These are phyloP conservation scores for Melanogrammus aeglefinus DNA, from an alignment of 2,797 vertebrate species.

Conservation along the genomic window DNA sequence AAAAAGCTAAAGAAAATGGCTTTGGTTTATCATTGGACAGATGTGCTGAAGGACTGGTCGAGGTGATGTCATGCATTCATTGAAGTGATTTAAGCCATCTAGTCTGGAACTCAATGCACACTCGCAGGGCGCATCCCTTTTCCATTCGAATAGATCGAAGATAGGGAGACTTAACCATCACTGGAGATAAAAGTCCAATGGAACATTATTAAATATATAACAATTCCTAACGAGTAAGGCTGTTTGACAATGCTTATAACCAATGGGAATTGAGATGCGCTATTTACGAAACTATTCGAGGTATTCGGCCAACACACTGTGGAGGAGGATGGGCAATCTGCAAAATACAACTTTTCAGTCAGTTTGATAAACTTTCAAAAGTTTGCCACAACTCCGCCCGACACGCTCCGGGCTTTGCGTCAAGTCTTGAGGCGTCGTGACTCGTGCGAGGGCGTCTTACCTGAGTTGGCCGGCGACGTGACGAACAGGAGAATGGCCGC, in stretches of 20 bases:
- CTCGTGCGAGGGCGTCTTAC: constrained; percentile 60
- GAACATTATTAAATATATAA: no score
- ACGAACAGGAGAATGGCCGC: constrained; percentile 75
- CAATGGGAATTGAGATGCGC: no score
- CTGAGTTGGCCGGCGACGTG: constrained; percentile 76
- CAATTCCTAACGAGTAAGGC: no score
- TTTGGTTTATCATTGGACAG: not conserved
- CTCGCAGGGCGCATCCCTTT: not conserved
- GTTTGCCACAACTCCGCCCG: not conserved
- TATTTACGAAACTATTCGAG: not conserved
- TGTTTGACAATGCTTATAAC: no score
- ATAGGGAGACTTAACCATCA: no score
- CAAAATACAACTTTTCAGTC: not conserved
- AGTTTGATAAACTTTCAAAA: constrained; percentile 6
- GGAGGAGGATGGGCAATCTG: constrained; percentile 1
- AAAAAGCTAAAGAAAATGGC: not conserved
- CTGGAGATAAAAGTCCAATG: no score
- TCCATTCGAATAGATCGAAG: no score
- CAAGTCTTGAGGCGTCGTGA: not conserved
- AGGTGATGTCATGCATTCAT: not conserved
- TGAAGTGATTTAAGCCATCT: not conserved
- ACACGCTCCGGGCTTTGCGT: not conserved
- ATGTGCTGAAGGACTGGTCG: not conserved
- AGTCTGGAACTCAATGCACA: no score
- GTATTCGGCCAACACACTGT: not conserved